Conservation (phyloP, 2,113 vertebrate species). For the Carassius auratus region DNA sequence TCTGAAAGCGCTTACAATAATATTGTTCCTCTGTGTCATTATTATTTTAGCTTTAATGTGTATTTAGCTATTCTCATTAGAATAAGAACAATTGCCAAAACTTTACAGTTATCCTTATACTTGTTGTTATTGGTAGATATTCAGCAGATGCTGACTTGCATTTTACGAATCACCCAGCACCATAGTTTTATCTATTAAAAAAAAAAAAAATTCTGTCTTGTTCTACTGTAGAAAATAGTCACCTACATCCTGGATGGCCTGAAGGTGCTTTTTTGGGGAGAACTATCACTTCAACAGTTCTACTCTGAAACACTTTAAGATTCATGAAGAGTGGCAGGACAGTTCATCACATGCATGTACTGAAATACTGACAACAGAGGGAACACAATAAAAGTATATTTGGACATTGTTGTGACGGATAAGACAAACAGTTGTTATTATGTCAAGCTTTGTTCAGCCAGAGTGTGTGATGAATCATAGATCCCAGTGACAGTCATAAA, state of each 20-base stretch:
- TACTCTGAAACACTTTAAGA: neutral
- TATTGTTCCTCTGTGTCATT: neutral
- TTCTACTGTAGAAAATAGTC: neutral
- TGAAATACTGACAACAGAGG: neutral
- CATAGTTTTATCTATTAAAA: neutral
- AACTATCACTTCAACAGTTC: neutral
- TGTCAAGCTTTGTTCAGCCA: constrained; percentile 15
- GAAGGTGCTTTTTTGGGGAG: neutral
- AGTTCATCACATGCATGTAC: neutral
- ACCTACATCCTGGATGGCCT: neutral
- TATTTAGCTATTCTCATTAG: neutral
- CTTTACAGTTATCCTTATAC: neutral
- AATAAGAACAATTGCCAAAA: neutral
- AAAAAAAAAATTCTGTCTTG: neutral
- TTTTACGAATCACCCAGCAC: neutral
- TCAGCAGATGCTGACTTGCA: neutral
- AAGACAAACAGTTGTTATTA: constrained; percentile 33
- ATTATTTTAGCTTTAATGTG: neutral
- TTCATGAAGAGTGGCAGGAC: too few relatives aligned
- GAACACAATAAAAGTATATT: constrained; percentile 11
- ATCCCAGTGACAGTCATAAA: constrained; percentile 22
- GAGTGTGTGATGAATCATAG: constrained; percentile 8
- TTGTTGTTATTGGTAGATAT: too few relatives aligned
- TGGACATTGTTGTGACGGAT: neutral
- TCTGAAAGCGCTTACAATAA: neutral